Conservation (phyloP, 2,888 invertebrate species). For the Lepidocyrtinus sp. region DNA sequence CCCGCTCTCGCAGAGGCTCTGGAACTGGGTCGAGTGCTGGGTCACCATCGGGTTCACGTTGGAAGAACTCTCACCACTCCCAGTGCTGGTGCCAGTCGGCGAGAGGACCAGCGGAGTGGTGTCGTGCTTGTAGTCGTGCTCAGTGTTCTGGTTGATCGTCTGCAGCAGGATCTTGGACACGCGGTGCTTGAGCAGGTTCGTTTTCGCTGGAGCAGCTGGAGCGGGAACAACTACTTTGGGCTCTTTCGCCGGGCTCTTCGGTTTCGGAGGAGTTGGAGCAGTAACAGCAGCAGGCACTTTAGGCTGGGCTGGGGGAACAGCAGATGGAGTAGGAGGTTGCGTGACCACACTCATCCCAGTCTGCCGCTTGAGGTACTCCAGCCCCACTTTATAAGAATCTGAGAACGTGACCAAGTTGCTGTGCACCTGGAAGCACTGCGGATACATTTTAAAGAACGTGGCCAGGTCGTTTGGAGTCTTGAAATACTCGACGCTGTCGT, state of each 20-base stretch:
- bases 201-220: slow-evolving; percentile 24
- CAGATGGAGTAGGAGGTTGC: slow-evolving; percentile 1
- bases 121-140: slow-evolving; percentile 46
- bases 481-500: slow-evolving; percentile 30
- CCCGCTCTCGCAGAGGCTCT: slow-evolving; percentile 34
- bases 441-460: slow-evolving; percentile 92
- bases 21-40: slow-evolving; percentile 16
- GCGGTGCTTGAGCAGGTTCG: slow-evolving; percentile 83
- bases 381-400: slow-evolving; percentile 63
- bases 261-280: neutral
- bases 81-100: slow-evolving; percentile 4
- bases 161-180: slow-evolving; percentile 91
- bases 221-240: neutral
- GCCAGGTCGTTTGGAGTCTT: slow-evolving; percentile 79
- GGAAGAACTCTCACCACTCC: neutral
- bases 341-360: neutral
- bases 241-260: neutral
- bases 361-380: slow-evolving; percentile 62
- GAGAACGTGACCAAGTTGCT: slow-evolving; percentile 88
- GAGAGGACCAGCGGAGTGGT: neutral
- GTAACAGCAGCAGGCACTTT: neutral
- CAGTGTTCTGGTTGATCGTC: slow-evolving; percentile 77
- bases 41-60: neutral
- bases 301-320: slow-evolving; percentile 24
- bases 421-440: slow-evolving; percentile 83